These are phyloP conservation scores for Neoaliturus tenellus DNA, from an alignment of 2,888 invertebrate species.

Conservation along the genomic window DNA sequence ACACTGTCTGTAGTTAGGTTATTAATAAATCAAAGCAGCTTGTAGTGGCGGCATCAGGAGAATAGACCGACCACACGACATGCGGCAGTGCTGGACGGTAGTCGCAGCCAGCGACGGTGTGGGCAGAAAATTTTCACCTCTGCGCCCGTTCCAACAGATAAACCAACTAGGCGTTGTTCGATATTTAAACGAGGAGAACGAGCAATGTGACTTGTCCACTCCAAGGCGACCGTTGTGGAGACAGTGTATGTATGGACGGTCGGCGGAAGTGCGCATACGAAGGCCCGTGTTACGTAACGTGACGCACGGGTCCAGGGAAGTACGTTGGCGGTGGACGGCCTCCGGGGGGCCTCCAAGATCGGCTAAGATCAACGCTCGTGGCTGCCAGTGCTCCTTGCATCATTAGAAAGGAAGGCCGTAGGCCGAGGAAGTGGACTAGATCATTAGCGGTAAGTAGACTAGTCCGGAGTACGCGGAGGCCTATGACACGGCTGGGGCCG, in stretches of 20 bases:
- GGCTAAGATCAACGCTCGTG: background rate
- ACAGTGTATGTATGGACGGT: too few species aligned
- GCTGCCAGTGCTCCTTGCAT: constrained; percentile 3
- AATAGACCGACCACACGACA: too few species aligned
- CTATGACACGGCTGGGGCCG: too few species aligned
- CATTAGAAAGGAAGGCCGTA: constrained; percentile 19
- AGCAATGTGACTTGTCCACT: background rate
- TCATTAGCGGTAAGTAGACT: background rate
- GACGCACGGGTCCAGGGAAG: background rate
- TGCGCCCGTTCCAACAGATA: background rate
- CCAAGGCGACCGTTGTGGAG: background rate
- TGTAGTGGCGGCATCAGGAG: too few species aligned
- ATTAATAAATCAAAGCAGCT: too few species aligned
- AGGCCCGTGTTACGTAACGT: background rate
- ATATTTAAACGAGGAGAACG: background rate
- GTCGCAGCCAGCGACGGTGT: background rate
- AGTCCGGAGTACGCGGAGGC: background rate
- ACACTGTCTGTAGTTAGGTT: too few species aligned
- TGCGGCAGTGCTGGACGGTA: background rate
- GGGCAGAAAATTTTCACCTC: background rate
- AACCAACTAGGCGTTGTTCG: background rate
- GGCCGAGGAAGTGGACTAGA: constrained; percentile 6
- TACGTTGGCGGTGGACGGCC: background rate
- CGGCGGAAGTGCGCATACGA: background rate
- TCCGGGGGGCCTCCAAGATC: background rate